phyloP scores from a whole-genome alignment of 2,113 vertebrate genomes.

The Odontophorus gujanensis region DNA sequence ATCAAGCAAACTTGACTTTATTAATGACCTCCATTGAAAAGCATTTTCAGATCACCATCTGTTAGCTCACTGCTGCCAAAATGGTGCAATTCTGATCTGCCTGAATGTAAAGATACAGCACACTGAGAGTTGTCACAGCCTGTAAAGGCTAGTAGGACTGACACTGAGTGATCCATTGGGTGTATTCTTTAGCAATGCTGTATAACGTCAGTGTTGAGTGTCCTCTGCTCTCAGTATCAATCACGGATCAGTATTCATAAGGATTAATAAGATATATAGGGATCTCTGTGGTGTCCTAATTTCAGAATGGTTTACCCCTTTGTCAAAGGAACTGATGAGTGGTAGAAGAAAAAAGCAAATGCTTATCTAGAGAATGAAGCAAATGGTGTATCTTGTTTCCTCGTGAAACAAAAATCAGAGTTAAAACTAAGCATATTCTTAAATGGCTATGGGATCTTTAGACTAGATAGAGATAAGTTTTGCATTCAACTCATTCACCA shows the following conservation, averaged over 20 bases:
- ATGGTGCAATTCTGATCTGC: not conserved
- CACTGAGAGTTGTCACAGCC: not conserved
- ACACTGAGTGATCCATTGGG: not conserved
- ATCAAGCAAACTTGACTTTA: constrained; percentile 22
- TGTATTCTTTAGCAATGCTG: not conserved
- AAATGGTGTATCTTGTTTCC: not conserved
- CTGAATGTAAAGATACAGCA: not conserved
- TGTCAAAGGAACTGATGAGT: not conserved
- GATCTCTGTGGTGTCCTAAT: not conserved
- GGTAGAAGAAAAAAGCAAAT: not conserved
- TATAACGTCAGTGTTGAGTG: not conserved
- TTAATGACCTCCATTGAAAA: not conserved
- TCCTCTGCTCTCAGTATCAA: not conserved
- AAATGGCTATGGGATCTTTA: not conserved
- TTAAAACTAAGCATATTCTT: not conserved
- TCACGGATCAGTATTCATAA: not conserved
- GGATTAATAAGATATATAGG: not conserved
- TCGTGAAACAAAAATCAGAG: not conserved
- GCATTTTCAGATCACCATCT: constrained; percentile 19
- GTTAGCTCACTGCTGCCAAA: not conserved
- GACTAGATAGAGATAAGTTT: not conserved
- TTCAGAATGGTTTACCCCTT: not conserved
- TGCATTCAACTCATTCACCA: not conserved
- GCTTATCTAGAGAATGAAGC: not conserved
- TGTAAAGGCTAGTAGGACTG: not conserved